These are phyloP conservation scores for Eupsilia transversa DNA, from an alignment of 2,888 invertebrate species.

Conservation along the genomic window DNA sequence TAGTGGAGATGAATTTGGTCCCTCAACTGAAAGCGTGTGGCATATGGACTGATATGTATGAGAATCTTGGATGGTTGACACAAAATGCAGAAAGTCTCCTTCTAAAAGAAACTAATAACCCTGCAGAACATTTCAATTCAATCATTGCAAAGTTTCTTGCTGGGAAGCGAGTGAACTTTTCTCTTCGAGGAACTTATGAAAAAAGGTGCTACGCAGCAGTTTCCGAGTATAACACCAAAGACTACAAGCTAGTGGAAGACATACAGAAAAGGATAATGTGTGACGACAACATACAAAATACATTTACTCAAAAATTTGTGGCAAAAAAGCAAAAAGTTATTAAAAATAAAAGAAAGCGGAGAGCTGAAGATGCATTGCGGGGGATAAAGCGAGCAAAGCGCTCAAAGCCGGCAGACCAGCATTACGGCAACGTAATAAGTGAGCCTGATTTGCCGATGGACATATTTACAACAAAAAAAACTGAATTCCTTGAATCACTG, in stretches of 20 bases:
- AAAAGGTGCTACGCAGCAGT: conserved; percentile 8
- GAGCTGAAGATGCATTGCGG: too few species aligned
- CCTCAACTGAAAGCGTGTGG: conserved; percentile 3
- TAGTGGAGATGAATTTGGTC: conserved; percentile 1
- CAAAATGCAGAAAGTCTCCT: conserved; percentile 13
- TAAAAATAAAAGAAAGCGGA: too few species aligned
- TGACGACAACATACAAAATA: too few species aligned
- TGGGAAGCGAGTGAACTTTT: conserved; percentile 17
- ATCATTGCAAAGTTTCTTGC: conserved; percentile 5
- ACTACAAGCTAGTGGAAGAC: conserved; percentile 2
- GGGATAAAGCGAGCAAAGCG: neutral
- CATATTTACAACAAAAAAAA: too few species aligned
- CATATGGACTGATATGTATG: neutral
- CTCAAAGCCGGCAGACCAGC: too few species aligned
- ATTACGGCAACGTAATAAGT: too few species aligned
- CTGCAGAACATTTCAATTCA: conserved; percentile 12
- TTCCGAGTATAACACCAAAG: conserved; percentile 11
- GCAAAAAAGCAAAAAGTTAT: too few species aligned
- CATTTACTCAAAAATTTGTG: too few species aligned
- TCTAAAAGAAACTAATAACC: conserved; percentile 5
- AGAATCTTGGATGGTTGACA: conserved; percentile 3
- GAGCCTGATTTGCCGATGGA: too few species aligned
- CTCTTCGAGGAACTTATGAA: conserved; percentile 3
- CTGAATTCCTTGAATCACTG: too few species aligned
- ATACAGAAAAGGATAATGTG: neutral